A percentile compares a stretch with the other conserved stretches of the same genome.
Conservation (phyloP, 64 coral and sea anemone species). For the Porites australiensis region DNA sequence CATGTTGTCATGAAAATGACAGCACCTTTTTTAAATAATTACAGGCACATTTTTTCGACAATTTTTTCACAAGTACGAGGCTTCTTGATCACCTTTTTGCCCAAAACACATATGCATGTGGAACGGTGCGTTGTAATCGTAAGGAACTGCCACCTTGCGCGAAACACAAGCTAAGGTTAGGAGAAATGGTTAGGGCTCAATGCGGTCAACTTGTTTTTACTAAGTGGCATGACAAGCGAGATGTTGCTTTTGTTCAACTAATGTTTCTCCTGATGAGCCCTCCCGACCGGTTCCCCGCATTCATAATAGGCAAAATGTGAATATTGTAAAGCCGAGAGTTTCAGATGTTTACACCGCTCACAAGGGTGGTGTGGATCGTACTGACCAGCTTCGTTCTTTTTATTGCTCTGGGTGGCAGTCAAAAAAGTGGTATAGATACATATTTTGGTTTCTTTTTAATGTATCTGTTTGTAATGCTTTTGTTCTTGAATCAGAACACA, state of each 20-base stretch:
- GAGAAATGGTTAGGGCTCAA: slow-evolving; percentile 3
- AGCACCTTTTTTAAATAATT: slow-evolving; percentile 8
- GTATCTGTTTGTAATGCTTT: slow-evolving; percentile 6
- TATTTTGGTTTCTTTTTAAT: slow-evolving; percentile 59
- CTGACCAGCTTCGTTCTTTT: slow-evolving; percentile 46
- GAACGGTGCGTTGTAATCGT: slow-evolving; percentile 11
- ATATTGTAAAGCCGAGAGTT: slow-evolving; percentile 33
- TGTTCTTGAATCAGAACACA: not conserved
- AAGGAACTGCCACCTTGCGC: slow-evolving; percentile 50
- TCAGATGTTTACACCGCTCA: slow-evolving; percentile 33
- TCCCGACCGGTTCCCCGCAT: not conserved
- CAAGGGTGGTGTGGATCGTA: slow-evolving; percentile 69
- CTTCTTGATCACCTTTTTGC: slow-evolving; percentile 30
- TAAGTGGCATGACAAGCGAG: slow-evolving; percentile 69
- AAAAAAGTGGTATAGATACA: slow-evolving; percentile 44
- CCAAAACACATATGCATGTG: slow-evolving; percentile 63
- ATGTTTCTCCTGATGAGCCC: slow-evolving; percentile 28
- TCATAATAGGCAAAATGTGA: not conserved
- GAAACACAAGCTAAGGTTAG: not conserved
- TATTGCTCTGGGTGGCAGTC: slow-evolving; percentile 21
- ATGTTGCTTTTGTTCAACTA: slow-evolving; percentile 29
- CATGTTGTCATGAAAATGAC: slow-evolving; percentile 5
- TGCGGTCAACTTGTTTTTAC: slow-evolving; percentile 37
- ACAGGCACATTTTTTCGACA: slow-evolving; percentile 34
- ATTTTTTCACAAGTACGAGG: slow-evolving; percentile 6